These are phyloP conservation scores for Pseudorasbora parva DNA, from an alignment of 2,113 vertebrate genomes.

Conservation along the genomic window DNA sequence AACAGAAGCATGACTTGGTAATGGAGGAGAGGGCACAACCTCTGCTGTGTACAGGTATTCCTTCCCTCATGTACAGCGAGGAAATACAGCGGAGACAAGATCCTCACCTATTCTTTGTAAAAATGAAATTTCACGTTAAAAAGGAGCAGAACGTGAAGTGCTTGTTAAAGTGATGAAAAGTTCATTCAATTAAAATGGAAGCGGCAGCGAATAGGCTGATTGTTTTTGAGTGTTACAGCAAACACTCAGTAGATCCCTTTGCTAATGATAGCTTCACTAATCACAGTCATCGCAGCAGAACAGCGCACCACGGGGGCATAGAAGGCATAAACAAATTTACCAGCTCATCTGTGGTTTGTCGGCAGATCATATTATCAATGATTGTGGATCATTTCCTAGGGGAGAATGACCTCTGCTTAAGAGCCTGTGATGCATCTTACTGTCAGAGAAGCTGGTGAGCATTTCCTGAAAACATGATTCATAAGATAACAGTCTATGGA, in stretches of 20 bases:
- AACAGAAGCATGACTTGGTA: constrained; percentile 12
- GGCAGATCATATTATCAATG: constrained; percentile 23
- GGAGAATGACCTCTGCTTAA: constrained; percentile 43
- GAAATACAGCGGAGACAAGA: neutral
- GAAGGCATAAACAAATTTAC: constrained; percentile 27
- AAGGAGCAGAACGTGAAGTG: neutral
- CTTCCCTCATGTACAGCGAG: neutral
- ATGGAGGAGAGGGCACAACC: constrained; percentile 7
- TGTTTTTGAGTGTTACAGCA: constrained; percentile 21
- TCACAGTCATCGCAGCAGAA: constrained; percentile 30
- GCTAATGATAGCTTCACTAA: constrained; percentile 44
- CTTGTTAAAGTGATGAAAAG: constrained; percentile 14
- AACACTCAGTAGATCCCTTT: constrained; percentile 12
- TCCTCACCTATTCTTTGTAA: constrained; percentile 24
- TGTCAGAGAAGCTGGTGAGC: constrained; percentile 36
- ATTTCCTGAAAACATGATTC: constrained; percentile 39
- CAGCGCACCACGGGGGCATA: neutral
- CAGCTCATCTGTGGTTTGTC: constrained; percentile 31
- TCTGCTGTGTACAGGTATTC: neutral
- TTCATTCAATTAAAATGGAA: constrained; percentile 3
- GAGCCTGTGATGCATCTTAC: constrained; percentile 36
- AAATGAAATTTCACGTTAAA: constrained; percentile 10
- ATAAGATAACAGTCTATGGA: constrained; percentile 18
- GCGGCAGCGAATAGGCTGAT: neutral
- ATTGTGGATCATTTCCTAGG: constrained; percentile 25